Conservation (phyloP, 2,797 vertebrate genomes). For the Limnodromus scolopaceus region DNA sequence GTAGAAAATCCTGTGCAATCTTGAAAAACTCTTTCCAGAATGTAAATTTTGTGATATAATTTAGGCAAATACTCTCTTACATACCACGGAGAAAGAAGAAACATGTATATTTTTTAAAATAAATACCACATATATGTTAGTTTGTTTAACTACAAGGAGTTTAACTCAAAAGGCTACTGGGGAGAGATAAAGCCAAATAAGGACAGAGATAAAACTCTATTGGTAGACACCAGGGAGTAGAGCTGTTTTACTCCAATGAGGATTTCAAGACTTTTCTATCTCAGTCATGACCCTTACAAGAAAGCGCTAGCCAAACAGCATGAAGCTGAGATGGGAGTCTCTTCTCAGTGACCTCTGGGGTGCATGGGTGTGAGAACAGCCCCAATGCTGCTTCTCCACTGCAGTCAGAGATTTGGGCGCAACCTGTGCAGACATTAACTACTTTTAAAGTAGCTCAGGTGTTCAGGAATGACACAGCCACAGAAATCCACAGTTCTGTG, state of each 20-base stretch:
- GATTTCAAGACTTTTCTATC: background rate
- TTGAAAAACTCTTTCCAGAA: background rate
- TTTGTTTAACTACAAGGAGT: background rate
- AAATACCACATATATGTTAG: background rate
- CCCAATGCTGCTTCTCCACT: background rate
- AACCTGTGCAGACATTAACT: background rate
- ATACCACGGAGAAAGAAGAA: background rate
- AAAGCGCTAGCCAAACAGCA: background rate
- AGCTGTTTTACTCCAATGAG: background rate
- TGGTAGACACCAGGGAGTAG: background rate
- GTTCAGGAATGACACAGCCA: background rate
- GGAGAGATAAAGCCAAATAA: background rate
- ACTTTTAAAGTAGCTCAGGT: background rate
- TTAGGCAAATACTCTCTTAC: background rate
- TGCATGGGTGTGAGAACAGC: background rate
- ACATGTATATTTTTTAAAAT: background rate
- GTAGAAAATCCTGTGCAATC: background rate
- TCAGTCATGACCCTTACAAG: background rate
- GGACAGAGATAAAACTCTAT: background rate
- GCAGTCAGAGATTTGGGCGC: background rate
- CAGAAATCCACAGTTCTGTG: background rate
- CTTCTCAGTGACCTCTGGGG: background rate
- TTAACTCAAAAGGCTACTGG: background rate
- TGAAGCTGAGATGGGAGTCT: background rate
- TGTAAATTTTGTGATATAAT: background rate